Evolutionary conservation across 2,797 vertebrate genomes (phyloP).

Genomic region (Anolis apletophallus): DNA sequence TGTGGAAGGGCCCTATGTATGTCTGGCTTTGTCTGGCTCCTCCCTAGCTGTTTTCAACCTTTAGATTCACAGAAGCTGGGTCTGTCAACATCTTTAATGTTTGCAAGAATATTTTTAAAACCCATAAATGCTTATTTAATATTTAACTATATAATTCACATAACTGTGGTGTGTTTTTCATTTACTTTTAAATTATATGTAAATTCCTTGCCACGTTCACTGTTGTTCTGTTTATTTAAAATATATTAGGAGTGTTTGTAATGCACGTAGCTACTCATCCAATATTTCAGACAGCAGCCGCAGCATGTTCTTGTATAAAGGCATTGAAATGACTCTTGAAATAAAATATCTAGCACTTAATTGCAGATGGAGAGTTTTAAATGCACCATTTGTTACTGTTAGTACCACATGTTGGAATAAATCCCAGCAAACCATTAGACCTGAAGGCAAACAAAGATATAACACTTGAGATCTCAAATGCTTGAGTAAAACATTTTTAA

Average conservation of each 20-base stretch:
- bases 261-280: slow-evolving; percentile 46
- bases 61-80: neutral
- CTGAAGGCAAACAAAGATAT: slow-evolving; percentile 69
- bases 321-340: slow-evolving; percentile 63
- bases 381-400: slow-evolving; percentile 64
- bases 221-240: slow-evolving; percentile 58
- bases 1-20: too few relatives aligned
- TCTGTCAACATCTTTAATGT: neutral
- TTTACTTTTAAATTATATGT: slow-evolving; percentile 52
- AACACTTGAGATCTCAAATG: slow-evolving; percentile 66
- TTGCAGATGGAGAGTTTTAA: slow-evolving; percentile 70
- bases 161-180: slow-evolving; percentile 27
- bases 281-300: slow-evolving; percentile 63
- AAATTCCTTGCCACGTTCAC: slow-evolving; percentile 42
- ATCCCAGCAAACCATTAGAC: slow-evolving; percentile 66
- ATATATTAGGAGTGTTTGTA: slow-evolving; percentile 61
- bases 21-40: neutral
- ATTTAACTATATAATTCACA: slow-evolving; percentile 22
- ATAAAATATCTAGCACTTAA: slow-evolving; percentile 74
- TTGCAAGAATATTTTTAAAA: neutral
- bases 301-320: slow-evolving; percentile 50
- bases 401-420: slow-evolving; percentile 62
- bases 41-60: neutral
- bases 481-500: slow-evolving; percentile 60
- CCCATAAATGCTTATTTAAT: slow-evolving; percentile 21